Evolutionary conservation across 2,113 vertebrate species (phyloP).

Genomic region (Agapornis roseicollis): DNA sequence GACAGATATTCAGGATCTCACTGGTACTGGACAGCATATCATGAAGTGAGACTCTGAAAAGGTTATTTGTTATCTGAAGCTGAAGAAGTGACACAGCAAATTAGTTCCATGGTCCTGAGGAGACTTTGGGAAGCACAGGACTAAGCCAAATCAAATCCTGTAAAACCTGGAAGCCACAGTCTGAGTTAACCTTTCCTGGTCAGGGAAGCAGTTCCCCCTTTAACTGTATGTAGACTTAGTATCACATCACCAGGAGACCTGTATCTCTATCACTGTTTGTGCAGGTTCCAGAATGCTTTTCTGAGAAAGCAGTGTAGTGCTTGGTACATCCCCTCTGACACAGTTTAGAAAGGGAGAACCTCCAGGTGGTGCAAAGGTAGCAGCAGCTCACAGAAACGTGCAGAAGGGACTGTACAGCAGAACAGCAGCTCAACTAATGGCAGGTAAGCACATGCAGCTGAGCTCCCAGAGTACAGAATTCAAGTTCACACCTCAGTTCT

Average conservation of each 20-base stretch:
- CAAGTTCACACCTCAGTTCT: rapidly evolving
- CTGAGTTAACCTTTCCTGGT: background rate
- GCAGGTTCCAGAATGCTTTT: background rate
- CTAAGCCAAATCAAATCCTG: background rate
- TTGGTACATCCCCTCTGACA: rapidly evolving
- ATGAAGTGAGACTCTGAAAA: rapidly evolving
- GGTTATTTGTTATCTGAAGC: background rate
- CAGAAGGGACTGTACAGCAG: background rate
- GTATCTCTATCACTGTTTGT: background rate
- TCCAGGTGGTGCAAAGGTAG: no score
- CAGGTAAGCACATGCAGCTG: background rate
- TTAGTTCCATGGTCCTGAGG: rapidly evolving
- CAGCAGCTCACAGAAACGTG: no score
- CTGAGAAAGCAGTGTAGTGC: background rate
- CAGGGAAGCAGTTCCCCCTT: background rate
- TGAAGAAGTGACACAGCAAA: background rate
- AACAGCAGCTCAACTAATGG: background rate
- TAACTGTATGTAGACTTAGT: rapidly evolving
- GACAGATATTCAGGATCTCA: background rate
- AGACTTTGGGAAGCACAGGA: background rate
- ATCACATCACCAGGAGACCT: background rate
- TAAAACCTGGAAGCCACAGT: background rate
- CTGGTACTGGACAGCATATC: rapidly evolving
- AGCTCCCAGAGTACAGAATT: no score
- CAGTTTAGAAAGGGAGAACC: background rate